phyloP scores from a whole-genome alignment of 1,140 invertebrate genomes.

The Pseudomyrmex flavicornis region DNA sequence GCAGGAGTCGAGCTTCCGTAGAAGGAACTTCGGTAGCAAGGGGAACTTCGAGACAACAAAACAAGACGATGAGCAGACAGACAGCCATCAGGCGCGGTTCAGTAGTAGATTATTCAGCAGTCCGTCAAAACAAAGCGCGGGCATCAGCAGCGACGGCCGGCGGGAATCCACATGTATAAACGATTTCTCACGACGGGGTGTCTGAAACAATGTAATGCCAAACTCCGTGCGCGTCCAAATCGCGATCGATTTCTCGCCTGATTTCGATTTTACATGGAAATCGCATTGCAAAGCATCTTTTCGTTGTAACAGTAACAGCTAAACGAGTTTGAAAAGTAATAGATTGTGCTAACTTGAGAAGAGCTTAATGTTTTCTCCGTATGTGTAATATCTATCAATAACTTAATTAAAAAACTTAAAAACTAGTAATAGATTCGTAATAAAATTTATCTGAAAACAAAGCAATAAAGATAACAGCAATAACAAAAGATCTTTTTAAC shows the following conservation, averaged over 20 bases:
- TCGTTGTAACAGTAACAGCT: neutral
- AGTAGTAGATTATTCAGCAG: conserved; percentile 80
- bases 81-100: conserved; percentile 75
- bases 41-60: conserved; percentile 50
- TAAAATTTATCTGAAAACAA: too few relatives aligned
- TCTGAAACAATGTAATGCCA: conserved; percentile 71
- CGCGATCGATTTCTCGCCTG: conserved; percentile 39
- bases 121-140: conserved; percentile 81
- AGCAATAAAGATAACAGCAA: neutral
- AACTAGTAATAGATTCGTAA: too few relatives aligned
- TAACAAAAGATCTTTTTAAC: conserved; percentile 25
- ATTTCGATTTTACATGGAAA: conserved; percentile 5
- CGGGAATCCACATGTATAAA: conserved; percentile 78
- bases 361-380: too few relatives aligned
- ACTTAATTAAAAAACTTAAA: too few relatives aligned
- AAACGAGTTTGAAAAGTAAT: too few relatives aligned
- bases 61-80: conserved; percentile 64
- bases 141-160: conserved; percentile 79
- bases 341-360: too few relatives aligned
- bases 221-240: conserved; percentile 68
- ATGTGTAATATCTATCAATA: neutral
- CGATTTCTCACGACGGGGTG: conserved; percentile 74
- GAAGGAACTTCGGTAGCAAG: conserved; percentile 67
- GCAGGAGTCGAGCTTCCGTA: conserved; percentile 75
- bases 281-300: neutral